These are phyloP conservation scores for Ophion obscuratus DNA, from an alignment of 2,888 invertebrate genomes.

Conservation along the genomic window DNA sequence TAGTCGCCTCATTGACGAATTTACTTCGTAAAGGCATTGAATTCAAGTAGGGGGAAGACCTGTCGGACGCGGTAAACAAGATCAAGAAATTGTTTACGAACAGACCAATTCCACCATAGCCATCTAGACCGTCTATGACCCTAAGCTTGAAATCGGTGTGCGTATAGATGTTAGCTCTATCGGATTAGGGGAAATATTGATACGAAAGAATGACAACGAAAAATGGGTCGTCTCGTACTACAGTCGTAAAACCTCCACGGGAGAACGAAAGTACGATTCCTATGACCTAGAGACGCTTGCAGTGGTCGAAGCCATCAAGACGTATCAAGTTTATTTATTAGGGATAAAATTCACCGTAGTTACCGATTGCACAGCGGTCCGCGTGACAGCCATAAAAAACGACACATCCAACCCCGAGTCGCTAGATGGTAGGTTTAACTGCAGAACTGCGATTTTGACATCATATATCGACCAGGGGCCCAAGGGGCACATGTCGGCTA, in stretches of 20 bases:
- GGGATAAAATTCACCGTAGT: slow-evolving; percentile 63
- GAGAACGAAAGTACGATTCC: slow-evolving; percentile 56
- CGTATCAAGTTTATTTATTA: slow-evolving; percentile 60
- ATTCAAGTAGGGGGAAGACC: slow-evolving; percentile 69
- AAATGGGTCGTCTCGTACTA: slow-evolving; percentile 51
- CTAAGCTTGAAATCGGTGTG: slow-evolving; percentile 70
- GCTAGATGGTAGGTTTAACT: slow-evolving; percentile 75
- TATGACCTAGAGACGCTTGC: slow-evolving; percentile 63
- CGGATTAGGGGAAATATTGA: slow-evolving; percentile 76
- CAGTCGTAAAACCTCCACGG: slow-evolving; percentile 55
- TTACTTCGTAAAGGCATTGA: slow-evolving; percentile 69
- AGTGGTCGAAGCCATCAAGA: slow-evolving; percentile 50
- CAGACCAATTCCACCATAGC: slow-evolving; percentile 73
- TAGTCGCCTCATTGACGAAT: slow-evolving; percentile 72
- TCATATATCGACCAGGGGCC: slow-evolving; percentile 65
- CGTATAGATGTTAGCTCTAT: slow-evolving; percentile 79
- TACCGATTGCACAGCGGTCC: slow-evolving; percentile 69
- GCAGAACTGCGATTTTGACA: slow-evolving; percentile 67
- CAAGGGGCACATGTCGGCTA: slow-evolving; percentile 70
- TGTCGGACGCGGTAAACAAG: slow-evolving; percentile 70
- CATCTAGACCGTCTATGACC: slow-evolving; percentile 74
- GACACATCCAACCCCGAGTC: slow-evolving; percentile 73
- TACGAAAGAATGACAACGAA: slow-evolving; percentile 71
- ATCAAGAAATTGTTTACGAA: slow-evolving; percentile 70
- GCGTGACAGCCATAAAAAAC: slow-evolving; percentile 73